phyloP scores from a whole-genome alignment of 2,113 vertebrate genomes.

The Caretta caretta region DNA sequence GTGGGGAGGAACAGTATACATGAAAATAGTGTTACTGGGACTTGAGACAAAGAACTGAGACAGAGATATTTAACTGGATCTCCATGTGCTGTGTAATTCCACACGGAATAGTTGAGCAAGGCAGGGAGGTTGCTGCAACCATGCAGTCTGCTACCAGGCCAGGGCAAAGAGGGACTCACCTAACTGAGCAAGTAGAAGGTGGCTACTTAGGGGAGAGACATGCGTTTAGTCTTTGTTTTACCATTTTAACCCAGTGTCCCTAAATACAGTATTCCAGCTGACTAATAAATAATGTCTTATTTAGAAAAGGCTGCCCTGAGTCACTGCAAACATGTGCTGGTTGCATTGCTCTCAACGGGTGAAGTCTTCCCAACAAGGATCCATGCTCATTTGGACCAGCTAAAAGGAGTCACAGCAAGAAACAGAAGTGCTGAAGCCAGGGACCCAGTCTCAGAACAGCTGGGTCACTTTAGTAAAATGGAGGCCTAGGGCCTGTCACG shows the following conservation, averaged over 20 bases:
- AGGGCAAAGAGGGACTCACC: not conserved
- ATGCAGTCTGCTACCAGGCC: not conserved
- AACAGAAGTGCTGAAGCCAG: not conserved
- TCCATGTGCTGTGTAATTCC: not conserved
- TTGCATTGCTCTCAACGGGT: not conserved
- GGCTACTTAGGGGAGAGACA: not conserved
- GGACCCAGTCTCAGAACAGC: not conserved
- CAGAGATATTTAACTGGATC: not conserved
- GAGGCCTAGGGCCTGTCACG: not conserved
- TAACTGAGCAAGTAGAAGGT: not conserved
- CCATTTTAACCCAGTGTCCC: not conserved
- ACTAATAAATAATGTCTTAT: not conserved
- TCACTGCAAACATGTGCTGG: not conserved
- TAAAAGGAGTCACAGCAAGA: not conserved
- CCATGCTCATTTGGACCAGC: not conserved
- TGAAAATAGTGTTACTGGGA: not conserved
- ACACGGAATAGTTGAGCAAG: not conserved
- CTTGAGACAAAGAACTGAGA: not conserved
- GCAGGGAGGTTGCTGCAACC: not conserved
- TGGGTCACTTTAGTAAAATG: not conserved
- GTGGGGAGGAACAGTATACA: not conserved
- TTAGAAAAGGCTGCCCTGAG: not conserved
- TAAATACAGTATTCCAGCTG: not conserved
- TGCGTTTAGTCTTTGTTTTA: not conserved
- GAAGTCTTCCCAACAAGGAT: not conserved